These are phyloP conservation scores for Alloscopus bannaensis DNA, from an alignment of 2,888 invertebrate genomes.

Conservation along the genomic window DNA sequence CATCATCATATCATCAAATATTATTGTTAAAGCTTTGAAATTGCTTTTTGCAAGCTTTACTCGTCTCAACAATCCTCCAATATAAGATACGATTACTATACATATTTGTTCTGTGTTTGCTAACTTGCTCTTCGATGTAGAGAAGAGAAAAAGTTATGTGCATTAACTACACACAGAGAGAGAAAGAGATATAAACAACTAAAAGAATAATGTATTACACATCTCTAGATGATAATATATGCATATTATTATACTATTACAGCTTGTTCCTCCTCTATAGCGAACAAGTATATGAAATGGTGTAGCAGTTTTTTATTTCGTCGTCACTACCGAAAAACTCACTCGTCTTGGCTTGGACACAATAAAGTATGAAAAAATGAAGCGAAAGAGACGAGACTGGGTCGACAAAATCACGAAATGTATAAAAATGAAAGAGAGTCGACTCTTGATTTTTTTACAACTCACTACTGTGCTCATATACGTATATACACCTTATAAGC, in stretches of 20 bases:
- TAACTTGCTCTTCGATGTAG: constrained; percentile 18
- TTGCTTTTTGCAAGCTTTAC: constrained; percentile 2
- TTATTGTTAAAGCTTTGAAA: constrained; percentile 31
- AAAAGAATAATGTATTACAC: constrained; percentile 26
- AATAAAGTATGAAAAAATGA: constrained; percentile 23
- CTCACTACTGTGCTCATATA: constrained; percentile 14
- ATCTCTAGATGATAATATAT: background rate
- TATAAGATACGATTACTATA: background rate
- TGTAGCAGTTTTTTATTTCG: constrained; percentile 1
- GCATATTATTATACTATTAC: constrained; percentile 19
- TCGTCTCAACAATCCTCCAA: background rate
- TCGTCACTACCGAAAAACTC: background rate
- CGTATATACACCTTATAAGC: too few relatives aligned
- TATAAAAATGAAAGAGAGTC: constrained; percentile 32
- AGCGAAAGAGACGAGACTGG: constrained; percentile 54
- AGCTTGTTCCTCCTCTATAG: background rate
- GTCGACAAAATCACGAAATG: constrained; percentile 61
- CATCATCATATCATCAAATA: constrained; percentile 26
- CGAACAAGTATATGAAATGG: background rate
- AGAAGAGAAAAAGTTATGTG: constrained; percentile 7
- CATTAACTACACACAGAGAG: constrained; percentile 10
- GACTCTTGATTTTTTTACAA: constrained; percentile 32
- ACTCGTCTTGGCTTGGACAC: constrained; percentile 30
- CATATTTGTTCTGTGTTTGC: background rate
- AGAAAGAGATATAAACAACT: constrained; percentile 20